A percentile compares a stretch with the other conserved stretches of the same genome.
Conservation (phyloP, 2,113 vertebrate species). For the Cheirogaleus medius region DNA sequence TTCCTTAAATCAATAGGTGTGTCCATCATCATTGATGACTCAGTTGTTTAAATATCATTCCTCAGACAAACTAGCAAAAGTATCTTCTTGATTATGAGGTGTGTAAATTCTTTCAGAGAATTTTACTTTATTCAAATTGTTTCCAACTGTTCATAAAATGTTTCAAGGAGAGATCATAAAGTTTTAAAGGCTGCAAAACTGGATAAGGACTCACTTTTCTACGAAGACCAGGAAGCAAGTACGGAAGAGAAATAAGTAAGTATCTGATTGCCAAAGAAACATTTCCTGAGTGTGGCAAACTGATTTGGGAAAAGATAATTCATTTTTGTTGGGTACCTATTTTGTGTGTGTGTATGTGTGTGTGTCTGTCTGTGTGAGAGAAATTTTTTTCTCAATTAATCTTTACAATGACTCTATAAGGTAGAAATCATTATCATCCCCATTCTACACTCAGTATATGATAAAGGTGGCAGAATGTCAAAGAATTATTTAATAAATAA, state of each 20-base stretch:
- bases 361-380: neutral
- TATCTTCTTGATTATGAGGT: neutral
- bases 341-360: neutral
- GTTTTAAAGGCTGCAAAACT: neutral
- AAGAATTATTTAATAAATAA: neutral
- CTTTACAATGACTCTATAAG: neutral
- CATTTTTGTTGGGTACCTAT: neutral
- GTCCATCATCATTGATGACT: neutral
- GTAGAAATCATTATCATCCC: neutral
- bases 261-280: neutral
- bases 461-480: neutral
- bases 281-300: neutral
- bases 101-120: neutral
- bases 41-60: slow-evolving; percentile 24
- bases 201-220: neutral
- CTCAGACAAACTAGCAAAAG: slow-evolving; percentile 10
- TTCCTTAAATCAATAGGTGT: neutral
- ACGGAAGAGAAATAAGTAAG: neutral
- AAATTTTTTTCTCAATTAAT: neutral
- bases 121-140: neutral
- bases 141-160: slow-evolving; percentile 13
- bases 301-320: neutral
- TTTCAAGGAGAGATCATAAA: slow-evolving; percentile 20
- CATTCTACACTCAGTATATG: neutral
- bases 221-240: neutral